Conservation (phyloP, 1,140 invertebrate species). For the Bombyx mandarina region DNA sequence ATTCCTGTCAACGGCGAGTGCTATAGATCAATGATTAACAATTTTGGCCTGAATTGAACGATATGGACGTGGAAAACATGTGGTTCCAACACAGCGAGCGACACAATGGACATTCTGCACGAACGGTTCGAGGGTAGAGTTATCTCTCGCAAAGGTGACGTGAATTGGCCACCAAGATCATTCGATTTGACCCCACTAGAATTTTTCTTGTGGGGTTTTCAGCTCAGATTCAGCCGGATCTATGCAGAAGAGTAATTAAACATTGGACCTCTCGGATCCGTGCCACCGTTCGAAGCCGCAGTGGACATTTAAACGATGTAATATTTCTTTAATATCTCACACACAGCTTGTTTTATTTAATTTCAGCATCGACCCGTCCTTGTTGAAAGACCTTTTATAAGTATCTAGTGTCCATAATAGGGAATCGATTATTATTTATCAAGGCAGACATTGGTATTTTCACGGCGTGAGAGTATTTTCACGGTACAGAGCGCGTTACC, state of each 20-base stretch:
- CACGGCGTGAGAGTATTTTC: too few relatives aligned
- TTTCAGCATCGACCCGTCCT: too few relatives aligned
- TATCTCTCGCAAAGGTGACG: too few relatives aligned
- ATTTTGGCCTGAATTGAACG: slow-evolving; percentile 21
- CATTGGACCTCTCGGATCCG: slow-evolving; percentile 10
- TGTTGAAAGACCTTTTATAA: neutral
- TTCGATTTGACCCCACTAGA: neutral
- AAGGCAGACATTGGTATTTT: too few relatives aligned
- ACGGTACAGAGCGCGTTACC: too few relatives aligned
- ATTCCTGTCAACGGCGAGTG: slow-evolving; percentile 34
- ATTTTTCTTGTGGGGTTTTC: slow-evolving; percentile 1
- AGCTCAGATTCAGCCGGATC: slow-evolving; percentile 14
- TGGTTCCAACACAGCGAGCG: too few relatives aligned
- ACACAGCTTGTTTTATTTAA: too few relatives aligned
- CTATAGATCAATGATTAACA: slow-evolving; percentile 35
- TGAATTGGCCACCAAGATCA: too few relatives aligned
- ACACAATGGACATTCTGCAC: too few relatives aligned
- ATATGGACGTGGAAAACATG: slow-evolving; percentile 5
- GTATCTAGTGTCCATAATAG: too few relatives aligned
- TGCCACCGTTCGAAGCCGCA: slow-evolving; percentile 9
- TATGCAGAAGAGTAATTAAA: slow-evolving; percentile 17
- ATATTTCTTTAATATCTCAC: slow-evolving; percentile 11
- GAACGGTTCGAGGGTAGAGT: too few relatives aligned
- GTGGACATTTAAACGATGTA: slow-evolving; percentile 21
- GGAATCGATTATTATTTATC: too few relatives aligned